These are phyloP conservation scores for Gymnogyps californianus DNA, from an alignment of 2,113 vertebrate genomes.

Conservation along the genomic window DNA sequence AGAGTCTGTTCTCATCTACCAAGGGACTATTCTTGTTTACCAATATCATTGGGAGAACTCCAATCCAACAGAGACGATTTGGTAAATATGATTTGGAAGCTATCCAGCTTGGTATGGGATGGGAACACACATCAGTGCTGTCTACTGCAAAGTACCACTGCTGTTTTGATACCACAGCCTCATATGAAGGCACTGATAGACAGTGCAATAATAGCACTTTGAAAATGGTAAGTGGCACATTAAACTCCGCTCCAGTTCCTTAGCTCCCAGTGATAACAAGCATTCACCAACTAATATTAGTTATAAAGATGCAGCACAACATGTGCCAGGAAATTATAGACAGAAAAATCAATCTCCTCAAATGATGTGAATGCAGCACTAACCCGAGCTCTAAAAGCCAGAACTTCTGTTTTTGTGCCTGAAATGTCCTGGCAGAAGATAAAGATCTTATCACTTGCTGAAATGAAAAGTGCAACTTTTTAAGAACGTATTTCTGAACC, in stretches of 20 bases:
- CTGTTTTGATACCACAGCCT: accelerated
- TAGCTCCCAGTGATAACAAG: neutral
- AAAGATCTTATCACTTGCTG: neutral
- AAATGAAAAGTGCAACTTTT: neutral
- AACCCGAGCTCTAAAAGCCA: neutral
- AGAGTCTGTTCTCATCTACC: neutral
- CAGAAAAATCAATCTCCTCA: slow-evolving; percentile 15
- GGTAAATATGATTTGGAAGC: neutral
- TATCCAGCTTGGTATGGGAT: neutral
- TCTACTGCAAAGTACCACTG: neutral
- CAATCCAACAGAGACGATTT: neutral
- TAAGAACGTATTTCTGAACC: neutral
- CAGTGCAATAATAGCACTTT: neutral
- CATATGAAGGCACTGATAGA: neutral
- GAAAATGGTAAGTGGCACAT: slow-evolving; percentile 19
- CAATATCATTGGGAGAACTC: neutral
- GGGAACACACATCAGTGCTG: neutral
- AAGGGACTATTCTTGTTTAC: neutral
- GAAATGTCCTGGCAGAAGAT: neutral
- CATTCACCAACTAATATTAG: neutral
- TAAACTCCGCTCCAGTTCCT: slow-evolving; percentile 33
- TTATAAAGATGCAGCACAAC: slow-evolving; percentile 18
- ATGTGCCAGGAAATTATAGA: neutral
- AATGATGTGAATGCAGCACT: neutral
- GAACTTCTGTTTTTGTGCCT: neutral